These are phyloP conservation scores for Megalonaias nervosa DNA, from an alignment of 1,140 invertebrate species.

Conservation along the genomic window DNA sequence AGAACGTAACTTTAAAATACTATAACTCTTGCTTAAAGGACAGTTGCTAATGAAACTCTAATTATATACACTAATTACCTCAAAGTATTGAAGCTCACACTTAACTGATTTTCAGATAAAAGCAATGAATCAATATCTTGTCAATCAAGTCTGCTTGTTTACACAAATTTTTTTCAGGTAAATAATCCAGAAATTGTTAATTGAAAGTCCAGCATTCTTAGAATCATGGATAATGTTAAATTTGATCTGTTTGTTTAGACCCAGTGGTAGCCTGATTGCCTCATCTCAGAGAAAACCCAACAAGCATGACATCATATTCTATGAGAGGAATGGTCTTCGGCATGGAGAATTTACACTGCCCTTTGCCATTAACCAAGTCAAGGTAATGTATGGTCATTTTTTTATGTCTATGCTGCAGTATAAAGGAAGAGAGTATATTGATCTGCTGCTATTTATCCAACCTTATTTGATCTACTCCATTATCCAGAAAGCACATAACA, in stretches of 20 bases:
- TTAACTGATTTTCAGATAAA: not conserved
- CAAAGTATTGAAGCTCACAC: not conserved
- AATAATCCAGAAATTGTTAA: not conserved
- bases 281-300: slow-evolving; percentile 76
- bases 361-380: slow-evolving; percentile 73
- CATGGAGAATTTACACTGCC: slow-evolving; percentile 87
- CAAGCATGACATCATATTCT: slow-evolving; percentile 84
- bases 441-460: too few species aligned
- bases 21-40: too few species aligned
- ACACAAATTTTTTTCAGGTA: not conserved
- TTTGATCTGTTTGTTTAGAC: slow-evolving; percentile 69
- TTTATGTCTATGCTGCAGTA: not conserved
- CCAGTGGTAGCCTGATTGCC: slow-evolving; percentile 85
- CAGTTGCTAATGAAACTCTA: too few species aligned
- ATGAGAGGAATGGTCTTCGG: slow-evolving; percentile 93
- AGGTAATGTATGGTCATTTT: slow-evolving; percentile 59
- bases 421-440: too few species aligned
- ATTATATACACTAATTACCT: too few species aligned
- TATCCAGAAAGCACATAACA: too few species aligned
- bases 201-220: not conserved
- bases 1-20: too few species aligned
- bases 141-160: not conserved
- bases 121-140: not conserved
- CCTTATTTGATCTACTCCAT: too few species aligned
- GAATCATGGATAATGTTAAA: not conserved